Evolutionary conservation across 2,888 invertebrate species (phyloP).

Genomic region (Chymomyza fuscimana): DNA sequence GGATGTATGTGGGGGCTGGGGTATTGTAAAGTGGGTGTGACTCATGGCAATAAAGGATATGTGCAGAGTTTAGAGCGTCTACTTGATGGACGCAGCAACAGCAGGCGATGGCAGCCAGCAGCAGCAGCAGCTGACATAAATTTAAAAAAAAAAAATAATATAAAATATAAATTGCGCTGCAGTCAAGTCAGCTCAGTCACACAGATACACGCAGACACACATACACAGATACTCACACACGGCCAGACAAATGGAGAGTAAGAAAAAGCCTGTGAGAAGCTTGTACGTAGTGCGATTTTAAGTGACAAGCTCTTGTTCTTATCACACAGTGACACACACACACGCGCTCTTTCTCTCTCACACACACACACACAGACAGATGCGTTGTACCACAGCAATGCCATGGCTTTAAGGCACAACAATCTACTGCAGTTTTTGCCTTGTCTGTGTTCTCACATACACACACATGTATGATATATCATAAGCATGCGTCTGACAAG

Average conservation of each 20-base stretch:
- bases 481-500: constrained; percentile 69
- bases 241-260: constrained; percentile 17
- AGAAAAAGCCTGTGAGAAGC: not conserved
- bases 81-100: not conserved
- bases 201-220: constrained; percentile 18
- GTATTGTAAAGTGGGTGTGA: not conserved
- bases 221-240: constrained; percentile 18
- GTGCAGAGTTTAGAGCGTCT: not conserved
- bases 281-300: constrained; percentile 43
- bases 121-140: constrained; percentile 51
- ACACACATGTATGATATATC: constrained; percentile 52
- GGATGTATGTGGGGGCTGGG: not conserved
- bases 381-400: constrained; percentile 3
- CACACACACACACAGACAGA: not conserved
- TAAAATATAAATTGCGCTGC: constrained; percentile 46
- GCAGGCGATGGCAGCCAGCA: constrained; percentile 12
- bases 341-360: too few relatives aligned
- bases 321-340: constrained; percentile 31
- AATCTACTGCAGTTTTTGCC: constrained; percentile 30
- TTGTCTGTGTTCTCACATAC: not conserved
- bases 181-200: constrained; percentile 18
- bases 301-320: constrained; percentile 44
- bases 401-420: constrained; percentile 1
- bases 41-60: not conserved
- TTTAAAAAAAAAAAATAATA: constrained; percentile 46